Evolutionary conservation across 2,113 vertebrate species (phyloP).

Genomic region (Barbus barbus): DNA sequence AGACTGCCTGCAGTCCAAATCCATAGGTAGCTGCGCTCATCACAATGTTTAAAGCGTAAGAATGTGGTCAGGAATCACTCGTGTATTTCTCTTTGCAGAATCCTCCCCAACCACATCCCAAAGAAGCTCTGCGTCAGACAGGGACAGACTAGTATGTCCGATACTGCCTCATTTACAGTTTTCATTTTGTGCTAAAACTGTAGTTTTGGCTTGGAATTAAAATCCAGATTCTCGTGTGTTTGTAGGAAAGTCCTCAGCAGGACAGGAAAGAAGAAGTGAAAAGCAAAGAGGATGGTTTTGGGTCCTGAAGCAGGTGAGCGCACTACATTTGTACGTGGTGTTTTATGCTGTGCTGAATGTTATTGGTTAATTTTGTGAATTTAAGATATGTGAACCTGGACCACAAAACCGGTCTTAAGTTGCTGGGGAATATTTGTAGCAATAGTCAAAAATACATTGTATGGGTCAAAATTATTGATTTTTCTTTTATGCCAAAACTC

Average conservation of each 20-base stretch:
- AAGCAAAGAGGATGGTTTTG: conserved; percentile 79
- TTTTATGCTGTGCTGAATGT: background rate
- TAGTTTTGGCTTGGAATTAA: background rate
- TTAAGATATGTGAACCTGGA: too few species aligned
- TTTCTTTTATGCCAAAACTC: too few species aligned
- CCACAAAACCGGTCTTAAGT: too few species aligned
- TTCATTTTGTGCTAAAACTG: background rate
- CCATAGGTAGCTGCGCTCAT: background rate
- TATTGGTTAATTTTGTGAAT: background rate
- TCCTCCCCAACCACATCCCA: background rate
- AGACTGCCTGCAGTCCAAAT: conserved; percentile 77
- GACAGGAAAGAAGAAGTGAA: conserved; percentile 87
- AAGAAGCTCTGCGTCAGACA: conserved; percentile 17
- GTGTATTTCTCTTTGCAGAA: background rate
- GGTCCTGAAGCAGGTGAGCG: conserved; percentile 86
- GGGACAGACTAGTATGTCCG: background rate
- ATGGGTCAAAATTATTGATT: too few species aligned
- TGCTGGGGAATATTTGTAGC: too few species aligned
- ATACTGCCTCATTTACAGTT: conserved; percentile 20
- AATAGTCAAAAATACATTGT: too few species aligned
- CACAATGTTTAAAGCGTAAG: too few species aligned
- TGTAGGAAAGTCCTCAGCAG: conserved; percentile 75
- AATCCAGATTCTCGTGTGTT: background rate
- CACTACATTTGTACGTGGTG: background rate
- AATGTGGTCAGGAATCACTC: background rate